A percentile compares a stretch with the other conserved stretches of the same genome.
Conservation (phyloP, 2,113 vertebrate genomes). For the Varanus komodoensis region DNA sequence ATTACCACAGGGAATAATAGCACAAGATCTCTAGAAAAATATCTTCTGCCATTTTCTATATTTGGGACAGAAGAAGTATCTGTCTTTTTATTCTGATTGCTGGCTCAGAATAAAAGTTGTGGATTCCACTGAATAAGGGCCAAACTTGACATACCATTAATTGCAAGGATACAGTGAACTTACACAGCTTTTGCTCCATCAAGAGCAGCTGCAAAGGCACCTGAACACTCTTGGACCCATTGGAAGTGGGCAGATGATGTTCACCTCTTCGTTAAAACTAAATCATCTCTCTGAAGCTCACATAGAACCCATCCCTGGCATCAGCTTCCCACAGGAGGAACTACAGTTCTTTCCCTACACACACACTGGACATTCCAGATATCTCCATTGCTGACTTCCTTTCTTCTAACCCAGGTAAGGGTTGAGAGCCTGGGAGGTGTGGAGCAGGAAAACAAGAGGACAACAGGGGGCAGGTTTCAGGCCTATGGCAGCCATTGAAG, state of each 20-base stretch:
- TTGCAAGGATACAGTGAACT: background rate
- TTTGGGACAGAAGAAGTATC: background rate
- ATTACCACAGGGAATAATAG: background rate
- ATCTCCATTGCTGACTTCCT: background rate
- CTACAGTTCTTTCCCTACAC: background rate
- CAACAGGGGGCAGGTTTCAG: background rate
- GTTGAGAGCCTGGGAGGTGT: background rate
- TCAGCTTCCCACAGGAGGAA: background rate
- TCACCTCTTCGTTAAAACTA: background rate
- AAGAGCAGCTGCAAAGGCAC: background rate
- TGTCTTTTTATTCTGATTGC: background rate
- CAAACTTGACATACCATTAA: background rate
- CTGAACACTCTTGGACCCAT: background rate
- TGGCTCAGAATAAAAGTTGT: background rate
- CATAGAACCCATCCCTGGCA: background rate
- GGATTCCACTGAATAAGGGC: background rate
- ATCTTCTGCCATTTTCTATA: background rate
- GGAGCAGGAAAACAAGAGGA: background rate
- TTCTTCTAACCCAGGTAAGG: background rate
- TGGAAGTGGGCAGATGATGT: too few relatives aligned
- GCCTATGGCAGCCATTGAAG: background rate
- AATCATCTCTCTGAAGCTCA: background rate
- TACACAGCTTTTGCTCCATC: background rate
- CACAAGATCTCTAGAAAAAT: background rate
- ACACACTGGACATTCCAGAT: background rate